Evolutionary conservation across 2,797 vertebrate species (phyloP), one percentile per base, ranked within the genome.

Genomic region (Phoeniculus purpureus): DNA sequence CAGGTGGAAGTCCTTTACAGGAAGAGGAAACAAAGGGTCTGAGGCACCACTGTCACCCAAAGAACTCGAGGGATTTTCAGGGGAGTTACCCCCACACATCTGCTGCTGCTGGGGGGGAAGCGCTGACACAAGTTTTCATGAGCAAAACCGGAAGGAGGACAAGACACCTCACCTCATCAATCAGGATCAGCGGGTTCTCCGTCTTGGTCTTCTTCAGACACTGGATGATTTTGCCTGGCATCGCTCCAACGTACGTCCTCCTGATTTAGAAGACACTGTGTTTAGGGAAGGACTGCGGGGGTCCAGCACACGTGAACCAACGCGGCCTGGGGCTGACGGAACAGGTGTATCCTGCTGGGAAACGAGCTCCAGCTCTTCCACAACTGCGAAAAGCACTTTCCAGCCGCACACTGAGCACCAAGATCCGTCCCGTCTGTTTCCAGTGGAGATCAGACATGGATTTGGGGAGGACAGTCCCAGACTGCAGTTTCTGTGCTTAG

Each of bases 221-320:
- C 96, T 99, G 99, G 95, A 99, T 99, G 58, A 99, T 98, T 96
- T 99, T 99, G 43, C 99, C 99, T 0, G 99, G 99, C 99, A 99
- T 99, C 3, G 99, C 99, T 15, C 99, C 99, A 59, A 99, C 99
- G 9, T 99, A 99, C 0, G 99, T 99, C 93, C 99, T 98, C 98
- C 99, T 99, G 89, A 79, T 79, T 82, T 26, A 79, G 13, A 78
- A 96, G 62, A 94, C 47, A 91, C 3, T 40, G 32, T 12, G 50
- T 56, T 88, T 82, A 94, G 85, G 32, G 76, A 67, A 66, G 23
- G 52, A 43, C 2, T 18, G 12, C 26, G n/a, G 21, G 51, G 73
- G n/a, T 1, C 62, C 18, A 61, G 64, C 54, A 61, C 26, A 37
- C 12, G 59, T 13, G 45, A 66, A n/a, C 79, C 31, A 52, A n/a